Conservation (phyloP, 1,140 invertebrate species). For the Papilio glaucus region DNA sequence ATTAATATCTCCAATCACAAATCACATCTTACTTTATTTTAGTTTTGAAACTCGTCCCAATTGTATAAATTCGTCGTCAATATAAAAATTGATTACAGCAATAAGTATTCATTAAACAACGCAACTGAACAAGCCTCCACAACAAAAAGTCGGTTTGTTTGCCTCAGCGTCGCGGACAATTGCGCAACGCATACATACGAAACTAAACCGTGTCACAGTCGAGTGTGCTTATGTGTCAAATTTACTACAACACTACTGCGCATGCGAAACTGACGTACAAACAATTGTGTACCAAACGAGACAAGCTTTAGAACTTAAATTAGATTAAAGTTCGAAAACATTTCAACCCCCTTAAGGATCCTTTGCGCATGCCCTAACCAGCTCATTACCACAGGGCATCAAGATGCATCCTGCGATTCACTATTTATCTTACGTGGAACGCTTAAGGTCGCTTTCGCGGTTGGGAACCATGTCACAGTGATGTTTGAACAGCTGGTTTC, state of each 20-base stretch:
- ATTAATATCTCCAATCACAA: too few species aligned
- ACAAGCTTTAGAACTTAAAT: background rate
- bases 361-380: slow-evolving; percentile 45
- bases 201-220: slow-evolving; percentile 21
- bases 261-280: slow-evolving; percentile 10
- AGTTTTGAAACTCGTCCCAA: background rate
- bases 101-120: slow-evolving; percentile 12
- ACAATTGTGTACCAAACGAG: background rate
- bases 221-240: slow-evolving; percentile 32
- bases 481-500: slow-evolving; percentile 76
- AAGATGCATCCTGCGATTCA: slow-evolving; percentile 39
- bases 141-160: slow-evolving; percentile 14
- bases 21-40: background rate
- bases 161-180: slow-evolving; percentile 8
- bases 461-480: slow-evolving; percentile 58
- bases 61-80: background rate
- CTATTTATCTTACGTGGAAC: slow-evolving; percentile 53
- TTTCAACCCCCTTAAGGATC: slow-evolving; percentile 11
- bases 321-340: background rate
- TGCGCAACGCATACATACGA: slow-evolving; percentile 10
- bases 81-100: slow-evolving; percentile 20
- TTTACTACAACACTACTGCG: slow-evolving; percentile 6
- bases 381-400: slow-evolving; percentile 50
- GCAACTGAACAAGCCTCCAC: background rate
- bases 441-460: slow-evolving; percentile 58